phyloP scores from a whole-genome alignment of 1,140 invertebrate genomes.

The Centruroides sculpturatus region DNA sequence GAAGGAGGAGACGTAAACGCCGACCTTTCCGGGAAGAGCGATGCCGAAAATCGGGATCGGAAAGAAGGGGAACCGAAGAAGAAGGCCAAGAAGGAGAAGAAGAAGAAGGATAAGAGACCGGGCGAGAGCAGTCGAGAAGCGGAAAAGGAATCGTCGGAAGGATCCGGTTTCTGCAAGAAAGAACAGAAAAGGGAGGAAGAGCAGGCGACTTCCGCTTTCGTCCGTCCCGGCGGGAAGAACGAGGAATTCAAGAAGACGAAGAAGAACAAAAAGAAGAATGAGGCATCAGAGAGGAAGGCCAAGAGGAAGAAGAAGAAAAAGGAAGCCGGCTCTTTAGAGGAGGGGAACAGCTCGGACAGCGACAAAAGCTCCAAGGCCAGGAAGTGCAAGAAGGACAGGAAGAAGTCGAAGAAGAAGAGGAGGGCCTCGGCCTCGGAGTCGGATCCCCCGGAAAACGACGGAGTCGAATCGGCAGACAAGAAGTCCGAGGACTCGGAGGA shows the following conservation, averaged over 20 bases:
- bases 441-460: too few relatives aligned
- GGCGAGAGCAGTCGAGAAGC: background rate
- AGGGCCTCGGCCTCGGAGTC: background rate
- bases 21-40: too few relatives aligned
- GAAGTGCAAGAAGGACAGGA: conserved; percentile 12
- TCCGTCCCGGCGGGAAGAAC: conserved; percentile 1
- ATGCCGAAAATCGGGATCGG: too few relatives aligned
- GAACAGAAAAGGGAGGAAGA: background rate
- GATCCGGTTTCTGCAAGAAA: background rate
- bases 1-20: too few relatives aligned
- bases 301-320: conserved; percentile 15
- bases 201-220: background rate
- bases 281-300: conserved; percentile 14
- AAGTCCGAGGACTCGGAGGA: too few relatives aligned
- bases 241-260: conserved; percentile 15
- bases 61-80: background rate
- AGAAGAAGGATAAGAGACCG: conserved; percentile 5
- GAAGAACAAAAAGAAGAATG: conserved; percentile 16
- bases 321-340: conserved; percentile 6
- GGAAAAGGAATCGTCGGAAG: background rate
- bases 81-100: conserved; percentile 9
- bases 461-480: too few relatives aligned
- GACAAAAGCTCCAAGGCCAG: background rate
- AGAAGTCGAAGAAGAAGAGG: conserved; percentile 10
- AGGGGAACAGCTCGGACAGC: conserved; percentile 7